Evolutionary conservation across 2,888 invertebrate species (phyloP).

Genomic region (Meandrusa payeni): DNA sequence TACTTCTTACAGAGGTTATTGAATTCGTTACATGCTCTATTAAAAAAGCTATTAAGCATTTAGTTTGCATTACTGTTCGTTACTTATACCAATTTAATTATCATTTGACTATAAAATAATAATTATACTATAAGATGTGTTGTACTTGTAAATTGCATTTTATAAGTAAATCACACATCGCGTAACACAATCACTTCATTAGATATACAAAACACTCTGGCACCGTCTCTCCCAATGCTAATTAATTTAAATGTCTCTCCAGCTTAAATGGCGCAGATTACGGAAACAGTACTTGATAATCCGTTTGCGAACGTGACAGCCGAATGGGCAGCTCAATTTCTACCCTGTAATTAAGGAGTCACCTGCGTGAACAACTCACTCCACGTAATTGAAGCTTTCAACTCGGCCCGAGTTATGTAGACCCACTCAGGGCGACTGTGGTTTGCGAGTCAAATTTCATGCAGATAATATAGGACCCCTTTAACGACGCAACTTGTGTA

Average conservation of each 20-base stretch:
- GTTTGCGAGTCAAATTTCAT: constrained; percentile 75
- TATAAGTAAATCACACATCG: background rate
- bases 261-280: constrained; percentile 37
- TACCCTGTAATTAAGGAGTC: constrained; percentile 76
- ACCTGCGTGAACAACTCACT: constrained; percentile 78
- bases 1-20: too few species aligned
- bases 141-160: too few species aligned
- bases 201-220: background rate
- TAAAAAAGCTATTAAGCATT: too few species aligned
- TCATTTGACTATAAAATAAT: too few species aligned
- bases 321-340: constrained; percentile 75
- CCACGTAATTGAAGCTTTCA: constrained; percentile 75
- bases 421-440: constrained; percentile 60
- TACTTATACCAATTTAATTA: too few species aligned
- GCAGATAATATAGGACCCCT: constrained; percentile 69
- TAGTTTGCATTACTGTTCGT: too few species aligned
- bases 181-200: background rate
- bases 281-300: constrained; percentile 63
- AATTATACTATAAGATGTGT: too few species aligned
- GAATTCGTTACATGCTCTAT: too few species aligned
- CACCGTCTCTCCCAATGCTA: constrained; percentile 6
- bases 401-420: constrained; percentile 71
- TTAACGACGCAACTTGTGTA: constrained; percentile 64
- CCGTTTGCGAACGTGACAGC: constrained; percentile 71
- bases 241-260: constrained; percentile 33